These are phyloP conservation scores for Phortica magna DNA, from an alignment of 2,888 invertebrate species.

Conservation along the genomic window DNA sequence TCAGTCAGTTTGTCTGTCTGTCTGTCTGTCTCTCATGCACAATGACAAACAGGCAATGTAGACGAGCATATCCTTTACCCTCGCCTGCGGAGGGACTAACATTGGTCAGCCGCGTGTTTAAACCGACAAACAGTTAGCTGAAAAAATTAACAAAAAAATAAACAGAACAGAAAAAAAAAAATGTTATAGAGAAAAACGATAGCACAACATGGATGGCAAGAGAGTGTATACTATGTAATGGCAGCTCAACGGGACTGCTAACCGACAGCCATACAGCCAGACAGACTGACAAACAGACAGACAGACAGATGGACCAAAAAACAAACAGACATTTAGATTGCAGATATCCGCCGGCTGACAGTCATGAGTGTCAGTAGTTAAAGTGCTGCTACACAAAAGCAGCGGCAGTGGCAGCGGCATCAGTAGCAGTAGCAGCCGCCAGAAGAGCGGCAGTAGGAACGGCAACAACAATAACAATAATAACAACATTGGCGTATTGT, in stretches of 20 bases:
- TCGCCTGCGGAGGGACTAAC: neutral
- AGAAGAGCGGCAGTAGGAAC: neutral
- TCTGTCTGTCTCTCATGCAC: neutral
- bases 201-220: neutral
- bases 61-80: slow-evolving; percentile 6
- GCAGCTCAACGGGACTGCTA: slow-evolving; percentile 17
- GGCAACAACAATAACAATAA: neutral
- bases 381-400: slow-evolving; percentile 24
- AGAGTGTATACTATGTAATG: neutral
- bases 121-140: slow-evolving; percentile 20
- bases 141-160: slow-evolving; percentile 9
- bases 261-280: neutral
- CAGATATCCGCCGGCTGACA: slow-evolving; percentile 36
- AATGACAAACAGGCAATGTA: slow-evolving; percentile 26
- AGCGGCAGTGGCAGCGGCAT: slow-evolving; percentile 24
- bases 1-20: too few species aligned
- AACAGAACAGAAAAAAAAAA: slow-evolving; percentile 9
- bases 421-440: slow-evolving; percentile 10
- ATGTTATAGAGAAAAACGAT: neutral
- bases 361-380: slow-evolving; percentile 37
- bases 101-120: slow-evolving; percentile 13
- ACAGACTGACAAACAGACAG: neutral
- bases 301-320: neutral
- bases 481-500: neutral
- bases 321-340: slow-evolving; percentile 40